These are phyloP conservation scores for Panopea generosa DNA, from an alignment of 2,888 invertebrate genomes.

Conservation along the genomic window DNA sequence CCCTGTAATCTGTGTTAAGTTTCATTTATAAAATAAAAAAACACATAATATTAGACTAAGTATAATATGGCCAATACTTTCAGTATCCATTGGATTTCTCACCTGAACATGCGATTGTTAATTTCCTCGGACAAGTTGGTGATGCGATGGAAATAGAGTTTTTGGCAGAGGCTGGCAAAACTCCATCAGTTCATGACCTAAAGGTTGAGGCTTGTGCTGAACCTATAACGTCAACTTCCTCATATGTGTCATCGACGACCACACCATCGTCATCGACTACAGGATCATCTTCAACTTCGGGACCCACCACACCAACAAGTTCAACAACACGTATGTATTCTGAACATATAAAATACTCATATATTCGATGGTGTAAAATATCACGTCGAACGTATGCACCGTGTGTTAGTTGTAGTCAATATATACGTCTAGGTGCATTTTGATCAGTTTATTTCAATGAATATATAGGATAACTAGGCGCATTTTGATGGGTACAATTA, in stretches of 20 bases:
- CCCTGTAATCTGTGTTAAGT: too few relatives aligned
- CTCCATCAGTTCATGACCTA: constrained; percentile 16
- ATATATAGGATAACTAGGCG: too few relatives aligned
- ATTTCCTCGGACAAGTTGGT: constrained; percentile 21
- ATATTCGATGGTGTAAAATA: too few relatives aligned
- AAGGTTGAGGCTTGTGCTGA: constrained; percentile 32
- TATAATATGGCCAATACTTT: constrained; percentile 3
- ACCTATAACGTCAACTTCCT: constrained; percentile 1
- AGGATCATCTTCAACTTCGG: not conserved
- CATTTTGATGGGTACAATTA: too few relatives aligned
- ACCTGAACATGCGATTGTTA: constrained; percentile 19
- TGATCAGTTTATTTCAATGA: too few relatives aligned
- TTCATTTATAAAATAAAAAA: not conserved
- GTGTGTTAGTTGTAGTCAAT: too few relatives aligned
- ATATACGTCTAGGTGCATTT: too few relatives aligned
- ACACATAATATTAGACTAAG: not conserved
- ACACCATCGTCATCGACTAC: not conserved
- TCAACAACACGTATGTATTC: too few relatives aligned
- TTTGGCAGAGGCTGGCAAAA: not conserved
- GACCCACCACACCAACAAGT: not conserved
- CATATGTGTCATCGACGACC: not conserved
- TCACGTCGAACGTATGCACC: too few relatives aligned
- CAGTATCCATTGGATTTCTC: constrained; percentile 35
- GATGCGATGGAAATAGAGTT: constrained; percentile 11
- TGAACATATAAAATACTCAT: too few relatives aligned